These are phyloP conservation scores for Thaumetopoea pityocampa DNA, from an alignment of 1,140 invertebrate species.

Conservation along the genomic window DNA sequence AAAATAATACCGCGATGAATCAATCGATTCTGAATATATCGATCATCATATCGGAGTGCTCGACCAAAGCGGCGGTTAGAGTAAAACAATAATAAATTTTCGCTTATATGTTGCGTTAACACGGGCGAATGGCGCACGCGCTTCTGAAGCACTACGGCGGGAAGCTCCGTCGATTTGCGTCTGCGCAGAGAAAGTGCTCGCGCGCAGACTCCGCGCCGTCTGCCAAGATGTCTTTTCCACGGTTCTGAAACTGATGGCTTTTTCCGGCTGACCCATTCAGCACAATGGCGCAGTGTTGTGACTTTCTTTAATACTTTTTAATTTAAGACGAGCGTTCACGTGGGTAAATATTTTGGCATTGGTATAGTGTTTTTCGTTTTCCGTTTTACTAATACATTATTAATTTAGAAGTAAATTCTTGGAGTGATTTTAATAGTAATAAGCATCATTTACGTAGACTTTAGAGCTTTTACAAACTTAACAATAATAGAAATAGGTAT, in stretches of 20 bases:
- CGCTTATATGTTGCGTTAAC: slow-evolving; percentile 23
- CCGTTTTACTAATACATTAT: too few species aligned
- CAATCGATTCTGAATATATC: slow-evolving; percentile 21
- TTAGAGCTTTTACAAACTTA: too few species aligned
- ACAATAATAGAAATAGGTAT: too few species aligned
- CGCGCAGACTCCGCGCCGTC: slow-evolving; percentile 68
- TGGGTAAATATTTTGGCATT: slow-evolving; percentile 8
- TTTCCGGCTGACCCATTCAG: slow-evolving; percentile 54
- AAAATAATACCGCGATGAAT: slow-evolving; percentile 23
- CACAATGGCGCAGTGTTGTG: slow-evolving; percentile 31
- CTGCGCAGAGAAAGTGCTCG: slow-evolving; percentile 68
- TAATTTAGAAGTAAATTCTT: too few species aligned
- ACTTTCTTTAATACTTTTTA: slow-evolving; percentile 7
- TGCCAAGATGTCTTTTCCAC: slow-evolving; percentile 70
- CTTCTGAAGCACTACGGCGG: slow-evolving; percentile 48
- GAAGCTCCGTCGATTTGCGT: slow-evolving; percentile 34
- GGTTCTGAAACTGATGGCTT: slow-evolving; percentile 62
- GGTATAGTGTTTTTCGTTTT: too few species aligned
- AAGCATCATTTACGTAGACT: too few species aligned
- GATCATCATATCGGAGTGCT: slow-evolving; percentile 9
- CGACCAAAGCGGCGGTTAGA: slow-evolving; percentile 7
- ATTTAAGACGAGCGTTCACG: slow-evolving; percentile 1
- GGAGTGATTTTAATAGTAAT: too few species aligned
- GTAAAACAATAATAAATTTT: slow-evolving; percentile 20
- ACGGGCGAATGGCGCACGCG: slow-evolving; percentile 44